These are phyloP conservation scores for Euphonia xanthogaster DNA, from an alignment of 2,797 vertebrate genomes.

Conservation along the genomic window DNA sequence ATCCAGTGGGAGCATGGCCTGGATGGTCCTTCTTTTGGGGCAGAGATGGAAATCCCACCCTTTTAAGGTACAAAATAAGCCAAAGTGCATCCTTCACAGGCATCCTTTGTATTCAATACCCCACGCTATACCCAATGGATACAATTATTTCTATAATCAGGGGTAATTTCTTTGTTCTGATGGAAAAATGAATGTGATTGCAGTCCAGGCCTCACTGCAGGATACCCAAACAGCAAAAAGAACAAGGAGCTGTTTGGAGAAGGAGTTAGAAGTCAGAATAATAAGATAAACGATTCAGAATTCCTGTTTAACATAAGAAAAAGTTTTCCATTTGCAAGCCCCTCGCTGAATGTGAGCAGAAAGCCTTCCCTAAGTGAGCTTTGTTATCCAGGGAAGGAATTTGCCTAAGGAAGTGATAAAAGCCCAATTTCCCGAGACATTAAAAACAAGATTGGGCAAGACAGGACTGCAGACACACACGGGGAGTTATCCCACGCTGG, in stretches of 20 bases:
- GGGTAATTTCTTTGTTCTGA: background rate
- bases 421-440: background rate
- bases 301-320: background rate
- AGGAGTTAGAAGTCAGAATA: background rate
- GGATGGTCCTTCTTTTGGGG: background rate
- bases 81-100: background rate
- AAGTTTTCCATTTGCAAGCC: background rate
- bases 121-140: rapidly evolving
- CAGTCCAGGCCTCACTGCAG: background rate
- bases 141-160: background rate
- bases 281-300: background rate
- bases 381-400: background rate
- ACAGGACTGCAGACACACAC: rapidly evolving
- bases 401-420: conserved; percentile 39
- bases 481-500: background rate
- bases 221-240: background rate
- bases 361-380: background rate
- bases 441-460: conserved; percentile 19
- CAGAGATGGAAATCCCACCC: background rate
- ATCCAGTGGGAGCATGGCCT: background rate
- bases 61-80: background rate
- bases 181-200: background rate
- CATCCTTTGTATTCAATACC: background rate
- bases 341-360: background rate
- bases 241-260: background rate